phyloP scores from a whole-genome alignment of 2,797 vertebrate genomes.

The Melanotaenia boesemani region DNA sequence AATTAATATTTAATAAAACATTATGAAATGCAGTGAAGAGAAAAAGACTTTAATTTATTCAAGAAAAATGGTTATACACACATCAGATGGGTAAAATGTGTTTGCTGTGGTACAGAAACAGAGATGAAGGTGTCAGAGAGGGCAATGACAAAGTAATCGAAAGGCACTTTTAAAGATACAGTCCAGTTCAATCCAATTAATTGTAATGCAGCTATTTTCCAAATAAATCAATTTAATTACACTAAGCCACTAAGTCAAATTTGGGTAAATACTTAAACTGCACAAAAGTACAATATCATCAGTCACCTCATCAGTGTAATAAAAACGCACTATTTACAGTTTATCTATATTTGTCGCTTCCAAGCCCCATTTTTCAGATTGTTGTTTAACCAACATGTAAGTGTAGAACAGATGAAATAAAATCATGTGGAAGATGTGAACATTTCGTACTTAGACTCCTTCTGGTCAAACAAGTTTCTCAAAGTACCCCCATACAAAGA shows the following conservation, averaged over 20 bases:
- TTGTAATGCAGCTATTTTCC: too few relatives aligned
- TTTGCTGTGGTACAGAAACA: constrained; percentile 24
- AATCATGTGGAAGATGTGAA: constrained; percentile 15
- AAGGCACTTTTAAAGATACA: neutral
- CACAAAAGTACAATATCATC: neutral
- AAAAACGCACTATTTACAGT: neutral
- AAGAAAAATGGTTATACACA: constrained; percentile 47
- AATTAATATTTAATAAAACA: neutral
- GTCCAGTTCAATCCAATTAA: neutral
- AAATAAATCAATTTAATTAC: too few relatives aligned
- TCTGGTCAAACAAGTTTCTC: neutral
- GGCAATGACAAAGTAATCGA: neutral
- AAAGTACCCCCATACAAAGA: constrained; percentile 3
- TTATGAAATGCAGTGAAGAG: neutral
- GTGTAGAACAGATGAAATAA: constrained; percentile 15
- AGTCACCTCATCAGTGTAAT: neutral
- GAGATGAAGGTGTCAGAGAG: constrained; percentile 21
- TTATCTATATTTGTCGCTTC: neutral
- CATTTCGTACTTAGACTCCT: neutral
- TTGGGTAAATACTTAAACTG: neutral
- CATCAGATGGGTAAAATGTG: constrained; percentile 3
- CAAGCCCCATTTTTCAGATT: constrained; percentile 23
- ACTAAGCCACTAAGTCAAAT: neutral
- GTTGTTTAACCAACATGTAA: constrained; percentile 31
- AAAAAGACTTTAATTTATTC: constrained; percentile 70